Percentiles rank a stretch among this genome's conserved stretches.
Conservation (phyloP, 92 coral and sea anemone genomes). For the Zoanthus gigantus region DNA sequence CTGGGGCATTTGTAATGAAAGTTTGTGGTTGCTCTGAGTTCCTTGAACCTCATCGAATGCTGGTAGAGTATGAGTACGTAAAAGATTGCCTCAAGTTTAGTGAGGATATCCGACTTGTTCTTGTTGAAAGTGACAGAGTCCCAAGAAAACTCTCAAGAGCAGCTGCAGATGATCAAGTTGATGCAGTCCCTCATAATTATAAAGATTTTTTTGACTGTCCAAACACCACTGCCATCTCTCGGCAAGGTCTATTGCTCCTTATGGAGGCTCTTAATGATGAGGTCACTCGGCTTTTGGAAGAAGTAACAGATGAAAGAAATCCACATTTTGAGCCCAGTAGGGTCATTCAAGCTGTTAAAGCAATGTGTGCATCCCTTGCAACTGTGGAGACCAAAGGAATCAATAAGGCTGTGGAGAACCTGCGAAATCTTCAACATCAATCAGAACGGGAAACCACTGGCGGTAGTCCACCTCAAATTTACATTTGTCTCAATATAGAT, state of each 20-base stretch:
- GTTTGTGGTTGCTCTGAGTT: conserved; percentile 96
- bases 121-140: conserved; percentile 86
- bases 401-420: conserved; percentile 71
- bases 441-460: conserved; percentile 17
- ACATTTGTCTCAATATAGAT: conserved; percentile 61
- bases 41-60: conserved; percentile 75
- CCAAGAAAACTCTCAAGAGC: conserved; percentile 83
- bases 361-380: conserved; percentile 93
- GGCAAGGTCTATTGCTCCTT: conserved; percentile 87
- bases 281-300: conserved; percentile 77
- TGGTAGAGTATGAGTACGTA: conserved; percentile 92
- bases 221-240: conserved; percentile 85
- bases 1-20: conserved; percentile 76
- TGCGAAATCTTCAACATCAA: conserved; percentile 65
- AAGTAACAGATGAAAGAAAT: conserved; percentile 61
- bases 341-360: conserved; percentile 88
- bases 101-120: conserved; percentile 80
- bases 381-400: conserved; percentile 86
- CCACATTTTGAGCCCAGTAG: conserved; percentile 92
- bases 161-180: conserved; percentile 79
- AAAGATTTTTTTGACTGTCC: conserved; percentile 95
- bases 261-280: conserved; percentile 88
- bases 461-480: conserved; percentile 16
- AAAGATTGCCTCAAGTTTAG: conserved; percentile 86
- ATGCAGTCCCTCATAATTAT: conserved; percentile 80